Percentiles rank a stretch among this genome's conserved stretches.
These are phyloP conservation scores for Phoxinus dragarum DNA, from an alignment of 2,797 vertebrate genomes.

Conservation along the genomic window DNA sequence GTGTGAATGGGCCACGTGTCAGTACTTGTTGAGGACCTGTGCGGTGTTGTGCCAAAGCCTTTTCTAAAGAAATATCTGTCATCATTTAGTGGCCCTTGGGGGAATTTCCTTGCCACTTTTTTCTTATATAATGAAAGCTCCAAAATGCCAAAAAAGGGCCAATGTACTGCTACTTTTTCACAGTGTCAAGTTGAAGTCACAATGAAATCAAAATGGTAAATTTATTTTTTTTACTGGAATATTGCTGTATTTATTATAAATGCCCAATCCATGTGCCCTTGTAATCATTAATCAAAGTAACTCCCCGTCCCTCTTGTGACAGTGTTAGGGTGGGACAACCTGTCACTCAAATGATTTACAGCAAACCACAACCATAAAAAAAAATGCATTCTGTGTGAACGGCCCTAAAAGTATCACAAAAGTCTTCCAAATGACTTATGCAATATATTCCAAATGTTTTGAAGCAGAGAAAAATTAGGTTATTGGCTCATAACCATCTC, in stretches of 20 bases:
- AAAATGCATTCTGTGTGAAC: neutral
- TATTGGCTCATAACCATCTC: neutral
- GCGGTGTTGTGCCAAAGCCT: neutral
- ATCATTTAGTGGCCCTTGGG: neutral
- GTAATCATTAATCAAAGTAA: neutral
- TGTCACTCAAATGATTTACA: neutral
- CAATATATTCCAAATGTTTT: neutral
- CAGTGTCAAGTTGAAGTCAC: neutral
- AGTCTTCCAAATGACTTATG: neutral
- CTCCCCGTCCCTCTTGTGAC: neutral
- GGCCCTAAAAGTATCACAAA: neutral
- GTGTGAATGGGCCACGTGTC: constrained; percentile 2
- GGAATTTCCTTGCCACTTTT: neutral
- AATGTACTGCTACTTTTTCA: neutral
- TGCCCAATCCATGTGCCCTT: neutral
- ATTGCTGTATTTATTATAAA: neutral
- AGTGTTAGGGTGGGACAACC: neutral
- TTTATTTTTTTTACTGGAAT: neutral
- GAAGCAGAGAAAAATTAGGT: neutral
- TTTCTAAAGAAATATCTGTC: neutral
- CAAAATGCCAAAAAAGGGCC: neutral
- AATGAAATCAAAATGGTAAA: neutral
- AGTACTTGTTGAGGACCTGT: constrained; percentile 4
- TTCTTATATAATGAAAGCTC: neutral
- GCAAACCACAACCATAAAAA: neutral